Base-by-base conservation (phyloP, 2,888 invertebrate species). In the Ennomos fuscantarius region DNA sequence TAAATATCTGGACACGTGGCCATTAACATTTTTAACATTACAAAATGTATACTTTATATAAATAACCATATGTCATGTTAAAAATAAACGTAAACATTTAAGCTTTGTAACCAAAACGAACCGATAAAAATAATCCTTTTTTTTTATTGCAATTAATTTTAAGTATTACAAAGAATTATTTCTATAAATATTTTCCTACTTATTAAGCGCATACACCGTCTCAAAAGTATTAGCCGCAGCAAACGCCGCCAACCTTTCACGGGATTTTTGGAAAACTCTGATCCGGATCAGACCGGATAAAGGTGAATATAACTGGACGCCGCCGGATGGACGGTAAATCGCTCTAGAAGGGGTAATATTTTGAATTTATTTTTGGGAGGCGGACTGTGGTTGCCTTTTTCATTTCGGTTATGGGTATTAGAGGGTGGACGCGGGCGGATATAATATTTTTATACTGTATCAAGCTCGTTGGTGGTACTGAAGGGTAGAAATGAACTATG, bases 261-360 rank as follows among this genome's bases (percentile, higher is more conserved):
- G 55, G 60, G 69, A 55, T 70, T 69, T 69, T 67, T 65, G 66
- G 65, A 64, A 66, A 75, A 75, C 64, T 66, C 58, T 43, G 51
- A 69, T 66, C 70, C 57, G 63, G 67, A 63, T 64, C 65, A 61
- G 70, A 66, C 69, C 68, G 72, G 73, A 71, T 66, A 69, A 65
- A 68, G 73, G 67, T 55, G 69, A 68, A 73, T 74, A 70, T 65
- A 71, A 66, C 66, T 65, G 65, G 73, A 70, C 66, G 60, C 62
- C 62, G 68, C 66, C 60, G 68, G 69, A 65, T 62, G 32, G 60
- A 54, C 52, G 52, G 62, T 70, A 73, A 69, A 76, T 74, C 67
- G 66, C 64, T 60, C 64, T 68, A 63, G 62, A 50, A 48, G 62
- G 62, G 60, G 63, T 67, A 70, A 68, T 68, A 72, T 70, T 74